phyloP scores from a whole-genome alignment of 1,140 invertebrate genomes.

The Drosophila kikkawai region DNA sequence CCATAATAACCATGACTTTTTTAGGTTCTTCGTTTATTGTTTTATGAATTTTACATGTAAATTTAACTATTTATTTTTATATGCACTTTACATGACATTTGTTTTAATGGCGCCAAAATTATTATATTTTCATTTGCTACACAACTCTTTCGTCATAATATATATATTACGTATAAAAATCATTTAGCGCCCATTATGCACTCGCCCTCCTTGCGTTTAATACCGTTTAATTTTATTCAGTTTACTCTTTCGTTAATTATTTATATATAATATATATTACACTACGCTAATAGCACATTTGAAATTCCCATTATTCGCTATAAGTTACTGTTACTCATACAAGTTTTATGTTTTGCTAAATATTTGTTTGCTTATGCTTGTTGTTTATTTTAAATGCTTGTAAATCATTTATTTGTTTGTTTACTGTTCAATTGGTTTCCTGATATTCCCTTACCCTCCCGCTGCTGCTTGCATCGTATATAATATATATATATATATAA shows the following conservation, averaged over 20 bases:
- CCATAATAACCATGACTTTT: conserved; percentile 14
- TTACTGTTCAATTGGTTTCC: conserved; percentile 68
- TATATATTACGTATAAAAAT: conserved; percentile 71
- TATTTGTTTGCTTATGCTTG: conserved; percentile 54
- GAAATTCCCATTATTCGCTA: conserved; percentile 70
- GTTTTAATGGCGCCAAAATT: conserved; percentile 78
- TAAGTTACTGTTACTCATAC: conserved; percentile 66
- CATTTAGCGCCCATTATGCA: conserved; percentile 51
- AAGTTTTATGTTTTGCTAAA: conserved; percentile 55
- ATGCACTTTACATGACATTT: conserved; percentile 70
- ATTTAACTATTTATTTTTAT: conserved; percentile 78
- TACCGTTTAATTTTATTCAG: conserved; percentile 11
- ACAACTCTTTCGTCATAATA: conserved; percentile 66
- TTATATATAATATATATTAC: conserved; percentile 37
- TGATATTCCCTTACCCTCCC: conserved; percentile 65
- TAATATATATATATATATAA: conserved; percentile 55
- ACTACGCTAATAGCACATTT: conserved; percentile 81
- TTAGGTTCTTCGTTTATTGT: conserved; percentile 43
- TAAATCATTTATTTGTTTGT: conserved; percentile 73
- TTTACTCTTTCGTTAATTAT: conserved; percentile 35
- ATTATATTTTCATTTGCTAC: conserved; percentile 77
- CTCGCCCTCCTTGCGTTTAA: conserved; percentile 13
- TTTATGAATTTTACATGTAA: conserved; percentile 72
- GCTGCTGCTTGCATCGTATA: conserved; percentile 35
- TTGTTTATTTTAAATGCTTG: conserved; percentile 72